Conservation (phyloP, 1,140 invertebrate species). For the Drosophila kepulauana region DNA sequence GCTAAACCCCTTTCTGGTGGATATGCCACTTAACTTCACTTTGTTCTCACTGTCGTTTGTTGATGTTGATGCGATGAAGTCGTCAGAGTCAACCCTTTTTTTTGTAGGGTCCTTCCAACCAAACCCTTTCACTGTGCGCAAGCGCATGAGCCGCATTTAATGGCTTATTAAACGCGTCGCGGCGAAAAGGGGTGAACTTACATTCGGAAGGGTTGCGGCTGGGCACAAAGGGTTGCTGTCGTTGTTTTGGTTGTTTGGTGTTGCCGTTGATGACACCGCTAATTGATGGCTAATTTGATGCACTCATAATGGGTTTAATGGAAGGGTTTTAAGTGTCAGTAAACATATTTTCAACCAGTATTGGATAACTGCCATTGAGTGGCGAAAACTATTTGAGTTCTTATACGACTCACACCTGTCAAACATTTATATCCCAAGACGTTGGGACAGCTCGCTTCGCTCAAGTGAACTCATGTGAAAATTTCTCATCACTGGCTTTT, state of each 20-base stretch:
- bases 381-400: background rate
- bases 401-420: slow-evolving; percentile 10
- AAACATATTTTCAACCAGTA: slow-evolving; percentile 16
- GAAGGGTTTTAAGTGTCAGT: slow-evolving; percentile 28
- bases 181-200: slow-evolving; percentile 25
- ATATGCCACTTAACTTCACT: slow-evolving; percentile 58
- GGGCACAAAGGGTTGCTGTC: slow-evolving; percentile 43
- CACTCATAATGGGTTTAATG: slow-evolving; percentile 47
- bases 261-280: slow-evolving; percentile 72
- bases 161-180: slow-evolving; percentile 66
- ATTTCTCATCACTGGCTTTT: slow-evolving; percentile 50
- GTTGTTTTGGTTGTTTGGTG: slow-evolving; percentile 49
- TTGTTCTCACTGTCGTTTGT: slow-evolving; percentile 31
- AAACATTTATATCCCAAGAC: background rate
- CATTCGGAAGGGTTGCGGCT: slow-evolving; percentile 28
- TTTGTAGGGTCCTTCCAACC: background rate
- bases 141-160: slow-evolving; percentile 56
- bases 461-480: slow-evolving; percentile 83
- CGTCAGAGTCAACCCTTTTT: slow-evolving; percentile 40
- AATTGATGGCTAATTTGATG: slow-evolving; percentile 78
- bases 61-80: slow-evolving; percentile 51
- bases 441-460: slow-evolving; percentile 36
- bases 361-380: background rate
- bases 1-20: slow-evolving; percentile 41
- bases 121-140: slow-evolving; percentile 41